These are phyloP conservation scores for Saccostrea cuccullata DNA, from an alignment of 1,140 invertebrate genomes.

Conservation along the genomic window DNA sequence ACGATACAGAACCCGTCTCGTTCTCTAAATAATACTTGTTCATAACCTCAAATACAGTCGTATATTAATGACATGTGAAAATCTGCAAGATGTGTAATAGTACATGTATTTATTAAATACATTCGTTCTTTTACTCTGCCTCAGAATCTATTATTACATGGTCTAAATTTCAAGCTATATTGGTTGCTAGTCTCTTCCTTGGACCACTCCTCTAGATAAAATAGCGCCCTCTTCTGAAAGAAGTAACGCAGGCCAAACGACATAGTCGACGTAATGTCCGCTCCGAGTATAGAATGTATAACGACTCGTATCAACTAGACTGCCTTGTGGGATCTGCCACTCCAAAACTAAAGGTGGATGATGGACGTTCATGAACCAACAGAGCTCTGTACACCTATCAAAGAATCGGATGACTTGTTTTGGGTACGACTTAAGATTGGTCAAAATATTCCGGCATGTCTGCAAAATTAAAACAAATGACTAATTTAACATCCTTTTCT, in stretches of 20 bases:
- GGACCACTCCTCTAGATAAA: slow-evolving; percentile 18
- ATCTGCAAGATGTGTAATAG: too few relatives aligned
- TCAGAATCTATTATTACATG: too few relatives aligned
- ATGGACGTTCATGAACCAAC: slow-evolving; percentile 2
- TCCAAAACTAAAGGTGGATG: neutral
- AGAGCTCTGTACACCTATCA: neutral
- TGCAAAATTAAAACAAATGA: neutral
- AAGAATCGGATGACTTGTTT: neutral
- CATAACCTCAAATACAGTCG: too few relatives aligned
- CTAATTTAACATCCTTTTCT: too few relatives aligned
- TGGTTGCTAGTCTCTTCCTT: neutral
- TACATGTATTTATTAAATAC: too few relatives aligned
- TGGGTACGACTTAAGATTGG: neutral
- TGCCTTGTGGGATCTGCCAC: neutral
- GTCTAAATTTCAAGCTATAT: too few relatives aligned
- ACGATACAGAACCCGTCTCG: too few relatives aligned
- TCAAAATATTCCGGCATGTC: neutral
- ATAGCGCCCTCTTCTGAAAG: neutral
- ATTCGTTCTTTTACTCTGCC: too few relatives aligned
- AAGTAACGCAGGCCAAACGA: slow-evolving; percentile 14
- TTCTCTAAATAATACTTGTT: too few relatives aligned
- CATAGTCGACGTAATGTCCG: slow-evolving; percentile 19
- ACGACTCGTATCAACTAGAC: neutral
- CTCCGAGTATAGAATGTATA: neutral
- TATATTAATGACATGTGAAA: too few relatives aligned